Evolutionary conservation across 1,140 invertebrate species (phyloP).

Genomic region (Potamilus streckersoni): DNA sequence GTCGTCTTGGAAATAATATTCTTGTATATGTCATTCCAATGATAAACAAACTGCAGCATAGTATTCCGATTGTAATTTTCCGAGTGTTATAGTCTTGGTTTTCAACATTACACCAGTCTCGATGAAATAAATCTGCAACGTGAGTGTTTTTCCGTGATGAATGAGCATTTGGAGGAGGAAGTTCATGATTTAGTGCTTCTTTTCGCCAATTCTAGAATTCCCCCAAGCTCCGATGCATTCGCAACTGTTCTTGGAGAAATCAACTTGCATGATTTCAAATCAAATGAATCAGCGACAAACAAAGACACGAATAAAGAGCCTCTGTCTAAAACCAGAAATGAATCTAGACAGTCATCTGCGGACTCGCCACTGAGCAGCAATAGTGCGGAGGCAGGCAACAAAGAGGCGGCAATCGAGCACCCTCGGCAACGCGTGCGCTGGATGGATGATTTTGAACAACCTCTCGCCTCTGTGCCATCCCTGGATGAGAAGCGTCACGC

Average conservation of each 20-base stretch:
- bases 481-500: conserved; percentile 11
- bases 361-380: no score
- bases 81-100: no score
- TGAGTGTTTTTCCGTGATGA: no score
- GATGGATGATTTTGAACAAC: conserved; percentile 13
- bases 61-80: no score
- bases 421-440: conserved; percentile 15
- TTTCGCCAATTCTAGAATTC: conserved; percentile 27
- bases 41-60: no score
- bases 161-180: background rate
- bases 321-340: background rate
- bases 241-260: conserved; percentile 9
- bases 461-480: conserved; percentile 1
- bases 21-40: no score
- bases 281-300: background rate
- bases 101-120: no score
- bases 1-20: no score
- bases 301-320: conserved; percentile 1
- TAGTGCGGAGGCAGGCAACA: no score
- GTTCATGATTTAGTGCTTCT: conserved; percentile 24
- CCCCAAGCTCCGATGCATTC: conserved; percentile 20
- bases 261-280: conserved; percentile 13
- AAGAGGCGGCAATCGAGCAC: no score
- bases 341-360: conserved; percentile 2
- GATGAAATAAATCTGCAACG: no score